Evolutionary conservation across 2,888 invertebrate genomes (phyloP), one percentile per base, ranked within the genome.

Genomic region (Volucella bombylans): DNA sequence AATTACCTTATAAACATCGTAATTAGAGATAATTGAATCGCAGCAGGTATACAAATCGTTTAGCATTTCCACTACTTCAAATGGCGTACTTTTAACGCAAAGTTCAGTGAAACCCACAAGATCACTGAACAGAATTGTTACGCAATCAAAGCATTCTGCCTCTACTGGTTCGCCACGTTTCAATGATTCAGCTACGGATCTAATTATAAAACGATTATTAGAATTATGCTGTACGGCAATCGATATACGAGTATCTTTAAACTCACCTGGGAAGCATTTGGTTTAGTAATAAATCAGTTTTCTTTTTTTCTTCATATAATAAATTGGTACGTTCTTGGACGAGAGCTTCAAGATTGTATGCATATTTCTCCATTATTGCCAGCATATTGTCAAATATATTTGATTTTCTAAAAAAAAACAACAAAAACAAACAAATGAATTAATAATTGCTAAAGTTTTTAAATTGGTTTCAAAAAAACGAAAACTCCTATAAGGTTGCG

Each of bases 361-460:
- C 97, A 89, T 97, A 97, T 90, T 97, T 97, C 91, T 97, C 97
- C 97, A 97, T 97, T 90, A 97, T 96, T 0, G 95, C 94, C 83
- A 97, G 92, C 97, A 97, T 97, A 89, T 97, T 97, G 92, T 97
- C 97, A 89, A 97, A 96, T 87, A 97, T 96, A 88, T 97, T 96
- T 2, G 96, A 94, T 91, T 96, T 96, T 91, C 95, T 95, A 88
- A 8, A 89, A 86, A 43, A 49, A 55, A 69, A 11, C 23, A 43
- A 72, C 2, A n/a, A n/a, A 18, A 23, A 11, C 11, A 45, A 31
- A 45, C 8, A 47, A 45, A 45, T 1, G 41, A 43, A 55, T 31
- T 54, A 23, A 23, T 31, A 31, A 6, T 31, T 6, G 6, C 31
- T 6, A 6, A 31, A 31, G 31, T 6, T 31, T 31, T 31, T 31